A percentile compares a stretch with the other conserved stretches of the same genome.
Evolutionary conservation across 2,113 vertebrate species (phyloP).

Genomic region (Okapia johnstoni): DNA sequence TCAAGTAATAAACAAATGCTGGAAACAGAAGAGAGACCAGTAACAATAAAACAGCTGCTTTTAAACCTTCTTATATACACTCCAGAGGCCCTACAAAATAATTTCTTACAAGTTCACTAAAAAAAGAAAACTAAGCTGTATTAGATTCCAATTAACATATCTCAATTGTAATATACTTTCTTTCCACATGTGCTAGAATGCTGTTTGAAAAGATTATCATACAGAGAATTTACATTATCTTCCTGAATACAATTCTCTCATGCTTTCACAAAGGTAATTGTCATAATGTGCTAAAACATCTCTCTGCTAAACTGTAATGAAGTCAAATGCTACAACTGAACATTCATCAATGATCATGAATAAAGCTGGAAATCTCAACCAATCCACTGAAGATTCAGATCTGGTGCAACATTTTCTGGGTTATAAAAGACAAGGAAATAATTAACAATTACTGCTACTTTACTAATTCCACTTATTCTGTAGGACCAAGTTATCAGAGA

Average conservation of each 20-base stretch:
- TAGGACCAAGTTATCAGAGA: neutral
- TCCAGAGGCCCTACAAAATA: neutral
- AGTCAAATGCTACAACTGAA: neutral
- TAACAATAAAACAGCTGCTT: neutral
- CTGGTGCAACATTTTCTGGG: neutral
- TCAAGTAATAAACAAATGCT: neutral
- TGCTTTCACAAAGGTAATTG: neutral
- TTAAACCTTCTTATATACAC: neutral
- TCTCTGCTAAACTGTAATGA: neutral
- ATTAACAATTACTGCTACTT: neutral
- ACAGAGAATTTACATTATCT: neutral
- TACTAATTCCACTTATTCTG: neutral
- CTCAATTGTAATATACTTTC: constrained; percentile 11
- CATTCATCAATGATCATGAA: neutral
- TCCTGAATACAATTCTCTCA: neutral
- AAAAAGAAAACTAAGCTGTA: neutral
- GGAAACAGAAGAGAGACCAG: neutral
- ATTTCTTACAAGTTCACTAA: neutral
- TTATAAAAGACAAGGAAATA: neutral
- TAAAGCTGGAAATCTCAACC: neutral
- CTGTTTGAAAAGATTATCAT: neutral
- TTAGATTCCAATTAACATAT: neutral
- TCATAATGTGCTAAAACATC: neutral
- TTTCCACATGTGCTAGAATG: neutral
- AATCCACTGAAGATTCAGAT: neutral